Evolutionary conservation across 2,888 invertebrate species (phyloP), one percentile per base, ranked within the genome.

Genomic region (Chrysolina haemoptera): DNA sequence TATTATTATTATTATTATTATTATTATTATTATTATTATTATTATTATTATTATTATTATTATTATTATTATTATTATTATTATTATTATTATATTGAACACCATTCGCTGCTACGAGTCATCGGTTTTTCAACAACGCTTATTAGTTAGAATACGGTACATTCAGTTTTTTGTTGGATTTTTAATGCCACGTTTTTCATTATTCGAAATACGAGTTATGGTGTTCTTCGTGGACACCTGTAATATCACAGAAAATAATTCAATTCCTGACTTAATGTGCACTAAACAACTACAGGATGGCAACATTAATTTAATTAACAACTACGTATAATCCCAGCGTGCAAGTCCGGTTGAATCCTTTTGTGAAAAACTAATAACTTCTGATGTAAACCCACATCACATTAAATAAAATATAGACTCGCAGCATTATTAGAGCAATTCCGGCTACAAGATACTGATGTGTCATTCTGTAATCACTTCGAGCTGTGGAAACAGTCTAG

Each of bases 391-490:
- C 18, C 11, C 22, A 22, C 53, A 53, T 53, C 18, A 18, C 53
- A 53, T 53, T 20, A 53, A 53, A 20, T 53, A 12, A 53, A 53
- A 20, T 18, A 53, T 53, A 53, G 2, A 53, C 53, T 53, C 12
- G 14, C 5, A 20, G 22, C 20, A 53, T 53, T 18, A 53, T 53
- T 53, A 53, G 11, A 53, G 20, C 18, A 11, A 18, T 53, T 53
- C 20, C 53, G 18, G 10, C 18, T 11, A 12, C 20, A 18, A 53
- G 18, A 53, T 53, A 53, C 20, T 53, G 53, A 20, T 53, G 53
- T 53, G 53, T 53, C 53, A 53, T 53, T 53, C 20, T 53, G 22
- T 53, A 53, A 18, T 53, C 53, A 53, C 53, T 53, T 53, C 53
- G 53, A 53, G 53, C 20, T 20, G 20, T 53, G 20, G 18, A 53